Evolutionary conservation across 2,888 invertebrate species (phyloP), one percentile per base, ranked within the genome.

Genomic region (Quadriops clusia): DNA sequence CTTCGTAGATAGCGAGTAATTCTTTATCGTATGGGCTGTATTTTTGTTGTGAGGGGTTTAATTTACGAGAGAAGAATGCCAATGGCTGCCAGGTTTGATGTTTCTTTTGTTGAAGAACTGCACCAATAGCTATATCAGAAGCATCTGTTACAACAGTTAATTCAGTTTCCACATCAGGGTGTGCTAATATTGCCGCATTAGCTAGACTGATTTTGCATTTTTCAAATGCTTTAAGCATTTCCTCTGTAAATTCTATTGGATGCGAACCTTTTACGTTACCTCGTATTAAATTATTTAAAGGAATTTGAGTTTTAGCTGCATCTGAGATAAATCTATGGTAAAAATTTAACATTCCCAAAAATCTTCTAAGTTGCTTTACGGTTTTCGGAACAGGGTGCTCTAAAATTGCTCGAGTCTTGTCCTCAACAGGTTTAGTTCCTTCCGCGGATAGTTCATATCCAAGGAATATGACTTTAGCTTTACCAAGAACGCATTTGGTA

Each of bases 11-110:
- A 0, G 56, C 58, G 3, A 56, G 39, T 0, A 63, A 45, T 38
- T 60, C 56, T 3, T 56, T 17, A 30, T 63, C 58, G 34, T 58
- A 61, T 13, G 49, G 49, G n/a, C 54, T 51, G 25, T 59, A 61
- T 5, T 53, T 56, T 8, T 25, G 23, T 34, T 61, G 49, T 0
- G 51, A 26, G 3, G 44, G 31, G 11, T 33, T 46, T 1, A 60
- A 37, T 21, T 54, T 56, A 22, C 39, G 41, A 2, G 55, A 57
- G 32, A 52, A 59, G 30, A 58, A 61, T 1, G 50, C 51, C 3
- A 60, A 30, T 0, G 58, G 58, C 37, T 57, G 38, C 49, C 52
- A 50, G 1, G 31, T 10, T 7, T 38, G 28, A 3, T 42, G 24
- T 3, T 37, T 33, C 1, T 24, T 15, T 36, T 60, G 60, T 29